These are phyloP conservation scores for Oostethus manadensis DNA, from an alignment of 2,113 vertebrate genomes.

Conservation along the genomic window DNA sequence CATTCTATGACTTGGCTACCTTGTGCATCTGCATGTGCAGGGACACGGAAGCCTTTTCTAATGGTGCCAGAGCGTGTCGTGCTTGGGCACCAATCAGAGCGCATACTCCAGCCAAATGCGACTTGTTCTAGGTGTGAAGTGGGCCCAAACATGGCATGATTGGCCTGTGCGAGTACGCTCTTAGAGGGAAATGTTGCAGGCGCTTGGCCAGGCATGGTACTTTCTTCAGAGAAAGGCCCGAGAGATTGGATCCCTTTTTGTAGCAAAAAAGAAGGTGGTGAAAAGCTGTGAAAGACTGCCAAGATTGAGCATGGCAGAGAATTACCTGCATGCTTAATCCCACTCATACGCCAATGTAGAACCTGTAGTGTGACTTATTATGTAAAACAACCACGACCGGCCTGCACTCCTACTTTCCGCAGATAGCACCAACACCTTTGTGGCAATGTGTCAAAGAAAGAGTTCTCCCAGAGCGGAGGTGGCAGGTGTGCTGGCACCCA, in stretches of 20 bases:
- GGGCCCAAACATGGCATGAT: no score
- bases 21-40: no score
- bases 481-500: conserved; percentile 44
- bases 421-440: conserved; percentile 45
- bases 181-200: conserved; percentile 56
- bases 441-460: conserved; percentile 38
- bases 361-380: conserved; percentile 17
- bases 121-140: no score
- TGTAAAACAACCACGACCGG: conserved; percentile 29
- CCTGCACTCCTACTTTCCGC: conserved; percentile 35
- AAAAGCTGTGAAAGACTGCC: conserved; percentile 9
- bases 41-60: no score
- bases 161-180: no score
- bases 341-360: not conserved
- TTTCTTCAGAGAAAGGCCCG: conserved; percentile 25
- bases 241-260: conserved; percentile 29
- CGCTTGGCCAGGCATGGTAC: conserved; percentile 39
- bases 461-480: conserved; percentile 25
- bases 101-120: no score
- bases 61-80: no score
- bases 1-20: no score
- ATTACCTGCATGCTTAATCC: not conserved
- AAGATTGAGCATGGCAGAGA: not conserved
- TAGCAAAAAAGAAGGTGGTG: conserved; percentile 8
- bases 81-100: no score